A percentile compares a stretch with the other conserved stretches of the same genome.
phyloP scores from a whole-genome alignment of 2,113 vertebrate species.

The Mormyrus iriodes region DNA sequence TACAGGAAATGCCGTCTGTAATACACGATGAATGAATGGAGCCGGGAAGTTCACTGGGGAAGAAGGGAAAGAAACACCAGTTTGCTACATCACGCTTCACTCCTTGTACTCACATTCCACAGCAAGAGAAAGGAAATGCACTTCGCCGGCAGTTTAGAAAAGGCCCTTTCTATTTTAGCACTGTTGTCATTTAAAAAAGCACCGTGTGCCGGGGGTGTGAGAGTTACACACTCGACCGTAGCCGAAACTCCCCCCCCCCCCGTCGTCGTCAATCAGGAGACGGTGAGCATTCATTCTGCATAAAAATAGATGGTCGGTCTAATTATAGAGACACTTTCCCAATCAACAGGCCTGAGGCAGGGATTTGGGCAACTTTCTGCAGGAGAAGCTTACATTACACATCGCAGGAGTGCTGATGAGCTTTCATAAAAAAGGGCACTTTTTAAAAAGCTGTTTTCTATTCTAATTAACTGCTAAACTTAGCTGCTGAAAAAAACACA shows the following conservation, averaged over 20 bases:
- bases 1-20: background rate
- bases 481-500: background rate
- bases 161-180: background rate
- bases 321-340: background rate
- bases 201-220: background rate
- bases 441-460: too few relatives aligned
- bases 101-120: background rate
- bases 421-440: background rate
- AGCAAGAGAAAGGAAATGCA: background rate
- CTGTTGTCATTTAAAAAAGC: background rate
- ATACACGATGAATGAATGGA: background rate
- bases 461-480: too few relatives aligned
- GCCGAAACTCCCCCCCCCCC: background rate
- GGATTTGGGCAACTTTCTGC: background rate
- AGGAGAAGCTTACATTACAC: background rate
- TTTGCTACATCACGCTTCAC: background rate
- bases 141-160: background rate
- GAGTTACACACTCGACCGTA: background rate
- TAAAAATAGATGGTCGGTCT: background rate
- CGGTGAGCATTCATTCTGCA: background rate
- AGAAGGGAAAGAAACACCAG: background rate
- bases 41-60: background rate
- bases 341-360: background rate
- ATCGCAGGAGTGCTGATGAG: background rate
- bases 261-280: background rate